These are phyloP conservation scores for Istiophorus platypterus DNA, from an alignment of 2,113 vertebrate species.

Conservation along the genomic window DNA sequence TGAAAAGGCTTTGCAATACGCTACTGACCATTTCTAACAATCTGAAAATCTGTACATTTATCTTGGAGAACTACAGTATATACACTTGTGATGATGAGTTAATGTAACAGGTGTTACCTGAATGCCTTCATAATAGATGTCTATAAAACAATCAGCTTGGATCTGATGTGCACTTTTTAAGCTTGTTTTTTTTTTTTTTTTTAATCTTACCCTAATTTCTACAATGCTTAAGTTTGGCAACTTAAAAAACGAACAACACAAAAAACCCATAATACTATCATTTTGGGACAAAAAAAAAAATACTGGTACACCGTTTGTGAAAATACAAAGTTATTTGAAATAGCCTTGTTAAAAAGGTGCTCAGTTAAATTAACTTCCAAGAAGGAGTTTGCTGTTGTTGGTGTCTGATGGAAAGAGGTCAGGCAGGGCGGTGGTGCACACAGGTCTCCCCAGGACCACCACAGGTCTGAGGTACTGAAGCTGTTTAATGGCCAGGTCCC, in stretches of 20 bases:
- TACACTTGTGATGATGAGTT: conserved; percentile 60
- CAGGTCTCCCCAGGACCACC: conserved; percentile 95
- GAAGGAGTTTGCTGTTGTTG: conserved; percentile 91
- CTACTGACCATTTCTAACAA: conserved; percentile 69
- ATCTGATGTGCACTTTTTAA: conserved; percentile 41
- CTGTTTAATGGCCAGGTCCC: conserved; percentile 98
- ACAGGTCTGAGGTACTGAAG: conserved; percentile 98
- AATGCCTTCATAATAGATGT: conserved; percentile 31
- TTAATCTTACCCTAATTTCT: conserved; percentile 43
- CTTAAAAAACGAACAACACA: conserved; percentile 47
- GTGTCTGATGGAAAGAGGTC: conserved; percentile 90
- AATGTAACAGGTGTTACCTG: conserved; percentile 27
- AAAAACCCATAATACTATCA: conserved; percentile 21
- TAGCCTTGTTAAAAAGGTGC: conserved; percentile 55
- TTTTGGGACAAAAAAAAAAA: conserved; percentile 50
- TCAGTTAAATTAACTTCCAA: conserved; percentile 86
- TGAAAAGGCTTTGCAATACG: conserved; percentile 64
- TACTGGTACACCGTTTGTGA: conserved; percentile 51
- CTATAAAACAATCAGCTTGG: conserved; percentile 34
- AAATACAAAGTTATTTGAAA: conserved; percentile 51
- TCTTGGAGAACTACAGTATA: conserved; percentile 64
- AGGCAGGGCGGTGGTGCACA: conserved; percentile 88
- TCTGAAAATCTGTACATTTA: conserved; percentile 74
- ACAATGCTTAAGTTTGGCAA: conserved; percentile 68
- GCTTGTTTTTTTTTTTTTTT: conserved; percentile 24